Base-by-base conservation (phyloP, 2,888 invertebrate genomes). In the Microplitis deprimator region DNA sequence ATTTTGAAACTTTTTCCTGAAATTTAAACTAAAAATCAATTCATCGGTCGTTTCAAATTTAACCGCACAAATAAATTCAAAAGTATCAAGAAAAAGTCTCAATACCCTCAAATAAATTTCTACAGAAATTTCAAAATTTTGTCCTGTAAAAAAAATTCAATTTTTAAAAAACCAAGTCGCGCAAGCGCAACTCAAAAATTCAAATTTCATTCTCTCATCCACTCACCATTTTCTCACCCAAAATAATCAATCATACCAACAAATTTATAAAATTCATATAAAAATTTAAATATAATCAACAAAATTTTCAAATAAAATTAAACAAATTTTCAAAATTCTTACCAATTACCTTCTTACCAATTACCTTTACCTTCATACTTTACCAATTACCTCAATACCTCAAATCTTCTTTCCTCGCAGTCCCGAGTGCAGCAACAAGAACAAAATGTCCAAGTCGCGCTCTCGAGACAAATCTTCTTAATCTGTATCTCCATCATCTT, bases 381-480 rank as follows among this genome's bases (percentile, higher is more conserved):
- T 68, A 41, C 68, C 41, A 16, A 20, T 41, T 68, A 68, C 41
- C 17, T 41, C 3, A 5, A 7, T 17, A 16, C 8, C 40, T 68
- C 38, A 40, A 1, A 5, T 39, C 5, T n/a, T 6, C 13, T 39
- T 20, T 20, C 20, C 1, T 20, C 20, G 1, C 3, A 50, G 13
- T 10, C 13, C 13, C 50, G 4, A 8, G 50, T 13, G 50, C 50
- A 50, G 40, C 40, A 41, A 41, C 68, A 29, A 29, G 41, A 40
- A 69, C 69, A 70, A 60, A 59, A 40, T 40, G 65, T 10, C 20
- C 40, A 50, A 68, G 62, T 50, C 41, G 68, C 41, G 62, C 68
- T 6, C 10, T 38, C 71, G 65, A 77, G 79, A 64, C 4, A 29
- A 72, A 65, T 20, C 67, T 29, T 73, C 68, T 70, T 50, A n/a